A percentile compares a stretch with the other conserved stretches of the same genome.
Conservation (phyloP, 2,113 vertebrate genomes). For the Tragelaphus scriptus region DNA sequence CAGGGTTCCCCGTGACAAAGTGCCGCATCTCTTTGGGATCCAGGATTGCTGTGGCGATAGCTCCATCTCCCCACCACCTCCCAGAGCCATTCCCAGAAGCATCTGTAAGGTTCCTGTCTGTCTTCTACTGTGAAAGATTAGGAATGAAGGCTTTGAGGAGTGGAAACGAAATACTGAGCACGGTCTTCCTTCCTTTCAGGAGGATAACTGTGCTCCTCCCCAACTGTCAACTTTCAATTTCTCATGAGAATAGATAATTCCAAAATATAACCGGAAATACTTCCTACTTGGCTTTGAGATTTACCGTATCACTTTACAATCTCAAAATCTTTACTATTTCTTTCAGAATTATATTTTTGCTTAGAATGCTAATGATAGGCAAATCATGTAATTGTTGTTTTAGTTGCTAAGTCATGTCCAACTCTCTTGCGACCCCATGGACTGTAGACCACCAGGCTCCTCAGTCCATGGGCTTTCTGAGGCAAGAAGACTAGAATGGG, state of each 20-base stretch:
- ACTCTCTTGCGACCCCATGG: background rate
- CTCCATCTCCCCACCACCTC: background rate
- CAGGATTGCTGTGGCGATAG: background rate
- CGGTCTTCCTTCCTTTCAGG: background rate
- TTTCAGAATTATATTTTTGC: background rate
- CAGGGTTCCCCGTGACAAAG: background rate
- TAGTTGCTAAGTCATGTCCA: background rate
- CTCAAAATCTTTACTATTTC: slow-evolving; percentile 15
- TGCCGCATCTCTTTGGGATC: background rate
- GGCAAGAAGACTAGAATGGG: background rate
- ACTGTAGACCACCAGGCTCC: background rate
- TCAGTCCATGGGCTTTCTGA: background rate
- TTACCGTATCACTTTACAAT: background rate
- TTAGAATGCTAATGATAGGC: background rate
- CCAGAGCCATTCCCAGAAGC: background rate
- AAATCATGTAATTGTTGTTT: background rate
- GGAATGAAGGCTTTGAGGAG: background rate
- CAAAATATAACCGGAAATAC: background rate
- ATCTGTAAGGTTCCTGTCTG: background rate
- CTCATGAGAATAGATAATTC: background rate
- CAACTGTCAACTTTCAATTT: background rate
- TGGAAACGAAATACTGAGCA: background rate
- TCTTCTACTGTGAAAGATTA: background rate
- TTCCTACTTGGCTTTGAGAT: background rate
- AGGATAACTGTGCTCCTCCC: background rate